phyloP scores from a whole-genome alignment of 2,797 vertebrate genomes.

The Apogon talboti region DNA sequence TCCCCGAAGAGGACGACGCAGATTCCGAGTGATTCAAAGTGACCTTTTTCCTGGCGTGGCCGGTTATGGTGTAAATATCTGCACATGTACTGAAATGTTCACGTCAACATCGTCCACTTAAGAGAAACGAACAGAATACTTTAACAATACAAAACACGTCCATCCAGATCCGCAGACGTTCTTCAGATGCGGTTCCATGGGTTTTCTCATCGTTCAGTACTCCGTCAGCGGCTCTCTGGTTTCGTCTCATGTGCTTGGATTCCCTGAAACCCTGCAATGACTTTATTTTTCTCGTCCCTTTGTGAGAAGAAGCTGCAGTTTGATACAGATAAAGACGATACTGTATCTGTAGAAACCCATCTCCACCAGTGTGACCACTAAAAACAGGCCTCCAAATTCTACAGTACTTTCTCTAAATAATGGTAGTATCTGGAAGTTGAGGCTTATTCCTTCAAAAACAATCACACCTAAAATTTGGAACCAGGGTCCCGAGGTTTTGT shows the following conservation, averaged over 20 bases:
- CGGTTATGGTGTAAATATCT: conserved; percentile 48
- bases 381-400: too few relatives aligned
- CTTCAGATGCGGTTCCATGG: not conserved
- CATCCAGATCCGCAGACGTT: not conserved
- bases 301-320: not conserved
- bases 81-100: conserved; percentile 33
- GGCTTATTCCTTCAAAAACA: too few relatives aligned
- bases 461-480: too few relatives aligned
- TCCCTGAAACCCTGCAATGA: conserved; percentile 22
- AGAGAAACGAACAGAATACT: conserved; percentile 13
- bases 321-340: not conserved
- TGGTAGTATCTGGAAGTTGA: too few relatives aligned
- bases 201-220: conserved; percentile 3
- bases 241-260: conserved; percentile 16
- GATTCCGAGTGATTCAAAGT: conserved; percentile 66
- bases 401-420: too few relatives aligned
- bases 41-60: conserved; percentile 39
- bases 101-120: conserved; percentile 23
- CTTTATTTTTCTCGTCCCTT: not conserved
- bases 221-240: conserved; percentile 23
- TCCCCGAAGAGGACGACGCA: conserved; percentile 49
- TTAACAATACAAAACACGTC: not conserved
- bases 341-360: too few relatives aligned
- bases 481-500: too few relatives aligned
- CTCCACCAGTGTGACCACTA: too few relatives aligned